Conservation (phyloP, 2,797 vertebrate genomes). For the Kryptopterus vitreolus region DNA sequence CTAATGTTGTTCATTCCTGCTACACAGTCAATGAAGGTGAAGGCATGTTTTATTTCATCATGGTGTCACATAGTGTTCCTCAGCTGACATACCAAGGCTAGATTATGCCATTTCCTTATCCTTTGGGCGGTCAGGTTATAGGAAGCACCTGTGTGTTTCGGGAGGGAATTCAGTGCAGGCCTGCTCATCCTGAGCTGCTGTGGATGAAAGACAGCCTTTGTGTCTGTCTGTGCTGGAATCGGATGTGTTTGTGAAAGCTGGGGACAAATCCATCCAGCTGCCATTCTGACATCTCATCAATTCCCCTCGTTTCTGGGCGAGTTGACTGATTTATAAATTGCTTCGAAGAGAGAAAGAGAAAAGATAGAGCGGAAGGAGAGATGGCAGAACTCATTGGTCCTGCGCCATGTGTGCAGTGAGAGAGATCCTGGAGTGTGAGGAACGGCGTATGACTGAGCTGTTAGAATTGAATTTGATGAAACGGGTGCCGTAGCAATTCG, state of each 20-base stretch:
- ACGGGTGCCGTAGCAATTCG: neutral
- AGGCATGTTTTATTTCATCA: neutral
- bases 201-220: slow-evolving; percentile 22
- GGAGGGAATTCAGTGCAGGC: slow-evolving; percentile 13
- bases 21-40: neutral
- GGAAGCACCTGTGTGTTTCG: slow-evolving; percentile 42
- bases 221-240: slow-evolving; percentile 15
- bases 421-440: neutral
- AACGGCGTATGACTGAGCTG: neutral
- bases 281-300: slow-evolving; percentile 35
- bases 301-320: slow-evolving; percentile 27
- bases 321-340: slow-evolving; percentile 27
- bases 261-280: slow-evolving; percentile 50
- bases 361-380: slow-evolving; percentile 11
- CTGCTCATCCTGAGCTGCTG: slow-evolving; percentile 3
- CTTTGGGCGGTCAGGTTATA: neutral
- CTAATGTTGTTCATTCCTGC: neutral
- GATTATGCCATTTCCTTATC: slow-evolving; percentile 23
- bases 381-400: neutral
- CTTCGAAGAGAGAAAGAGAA: neutral
- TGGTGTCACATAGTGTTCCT: neutral
- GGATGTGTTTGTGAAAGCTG: neutral
- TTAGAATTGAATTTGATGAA: neutral
- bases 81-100: neutral
- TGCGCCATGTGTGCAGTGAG: neutral